These are phyloP conservation scores for Cantharis nigra DNA, from an alignment of 2,888 invertebrate genomes.

Conservation along the genomic window DNA sequence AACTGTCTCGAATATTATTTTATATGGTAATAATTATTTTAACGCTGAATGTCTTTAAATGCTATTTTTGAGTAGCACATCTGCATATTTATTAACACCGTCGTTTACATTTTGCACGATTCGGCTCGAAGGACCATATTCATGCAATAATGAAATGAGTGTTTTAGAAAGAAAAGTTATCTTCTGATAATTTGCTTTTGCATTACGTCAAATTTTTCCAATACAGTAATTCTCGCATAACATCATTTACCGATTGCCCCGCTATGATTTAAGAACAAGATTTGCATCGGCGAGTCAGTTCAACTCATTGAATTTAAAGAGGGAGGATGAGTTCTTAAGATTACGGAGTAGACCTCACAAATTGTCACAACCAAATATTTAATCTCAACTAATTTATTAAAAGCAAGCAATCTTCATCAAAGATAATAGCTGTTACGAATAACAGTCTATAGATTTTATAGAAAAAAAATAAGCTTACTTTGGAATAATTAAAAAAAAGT, in stretches of 20 bases:
- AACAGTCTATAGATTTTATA: no score
- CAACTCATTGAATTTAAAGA: not conserved
- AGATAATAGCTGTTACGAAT: no score
- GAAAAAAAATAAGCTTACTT: no score
- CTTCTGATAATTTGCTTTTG: no score
- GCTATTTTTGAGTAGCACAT: not conserved
- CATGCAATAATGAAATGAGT: not conserved
- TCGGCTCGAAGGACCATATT: not conserved
- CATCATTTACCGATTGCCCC: not conserved
- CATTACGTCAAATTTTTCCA: no score
- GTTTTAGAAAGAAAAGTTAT: no score
- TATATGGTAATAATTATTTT: slow-evolving; percentile 23
- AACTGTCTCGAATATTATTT: slow-evolving; percentile 40
- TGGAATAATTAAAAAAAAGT: no score
- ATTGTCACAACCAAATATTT: not conserved
- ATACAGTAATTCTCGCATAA: not conserved
- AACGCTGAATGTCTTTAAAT: not conserved
- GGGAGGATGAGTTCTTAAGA: not conserved
- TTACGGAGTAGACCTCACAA: not conserved
- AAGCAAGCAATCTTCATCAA: no score
- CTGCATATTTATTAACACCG: not conserved
- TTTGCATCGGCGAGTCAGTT: not conserved
- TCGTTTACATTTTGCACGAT: not conserved
- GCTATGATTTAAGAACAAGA: not conserved
- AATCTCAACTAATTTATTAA: no score